Percentiles rank a stretch among this genome's conserved stretches.
These are phyloP conservation scores for Ligdia adustata DNA, from an alignment of 2,888 invertebrate species.

Conservation along the genomic window DNA sequence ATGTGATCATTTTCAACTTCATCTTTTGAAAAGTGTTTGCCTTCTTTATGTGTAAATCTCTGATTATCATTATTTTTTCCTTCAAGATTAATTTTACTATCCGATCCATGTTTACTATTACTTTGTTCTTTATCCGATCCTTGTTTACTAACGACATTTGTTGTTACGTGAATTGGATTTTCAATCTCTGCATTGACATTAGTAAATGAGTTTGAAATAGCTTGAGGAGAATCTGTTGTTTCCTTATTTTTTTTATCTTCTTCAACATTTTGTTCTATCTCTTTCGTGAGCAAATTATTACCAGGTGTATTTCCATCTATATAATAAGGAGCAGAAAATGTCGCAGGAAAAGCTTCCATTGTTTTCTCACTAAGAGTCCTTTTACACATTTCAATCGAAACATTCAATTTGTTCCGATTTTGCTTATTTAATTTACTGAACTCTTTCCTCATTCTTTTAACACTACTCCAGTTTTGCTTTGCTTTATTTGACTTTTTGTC, in stretches of 20 bases:
- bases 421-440: slow-evolving; percentile 70
- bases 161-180: not conserved
- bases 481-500: slow-evolving; percentile 53
- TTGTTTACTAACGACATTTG: not conserved
- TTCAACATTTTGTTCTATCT: slow-evolving; percentile 16
- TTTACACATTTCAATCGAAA: slow-evolving; percentile 75
- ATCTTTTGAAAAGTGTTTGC: slow-evolving; percentile 4
- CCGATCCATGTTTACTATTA: not conserved
- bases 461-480: slow-evolving; percentile 70
- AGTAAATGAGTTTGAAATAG: not conserved
- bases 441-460: slow-evolving; percentile 75
- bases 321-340: slow-evolving; percentile 36
- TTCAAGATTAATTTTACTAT: not conserved
- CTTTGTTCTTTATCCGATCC: not conserved
- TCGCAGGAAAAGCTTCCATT: slow-evolving; percentile 25
- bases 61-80: not conserved
- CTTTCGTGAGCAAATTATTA: slow-evolving; percentile 23
- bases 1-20: not conserved
- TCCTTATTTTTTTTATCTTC: no score
- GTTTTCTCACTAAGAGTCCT: slow-evolving; percentile 51
- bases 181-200: slow-evolving; percentile 4
- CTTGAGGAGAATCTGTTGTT: no score
- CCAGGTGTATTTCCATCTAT: slow-evolving; percentile 64
- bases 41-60: slow-evolving; percentile 1
- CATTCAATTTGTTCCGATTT: slow-evolving; percentile 71